These are phyloP conservation scores for Carposina sasakii DNA, from an alignment of 1,140 invertebrate genomes.

Conservation along the genomic window DNA sequence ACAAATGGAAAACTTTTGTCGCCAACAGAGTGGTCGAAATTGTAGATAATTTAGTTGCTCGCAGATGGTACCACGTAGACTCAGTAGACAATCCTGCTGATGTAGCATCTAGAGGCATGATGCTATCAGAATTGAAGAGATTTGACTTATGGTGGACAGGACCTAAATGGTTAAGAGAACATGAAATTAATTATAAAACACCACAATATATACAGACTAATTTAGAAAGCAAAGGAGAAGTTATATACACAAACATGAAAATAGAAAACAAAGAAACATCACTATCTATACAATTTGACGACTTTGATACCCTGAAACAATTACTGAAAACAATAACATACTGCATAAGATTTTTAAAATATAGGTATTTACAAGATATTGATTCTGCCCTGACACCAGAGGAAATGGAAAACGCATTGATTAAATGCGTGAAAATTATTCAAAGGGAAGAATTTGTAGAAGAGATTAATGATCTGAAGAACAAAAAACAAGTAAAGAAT, in stretches of 20 bases:
- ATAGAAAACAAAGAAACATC: neutral
- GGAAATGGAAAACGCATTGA: conserved; percentile 17
- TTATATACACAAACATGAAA: conserved; percentile 9
- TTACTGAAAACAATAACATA: conserved; percentile 12
- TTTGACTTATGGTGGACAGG: conserved; percentile 43
- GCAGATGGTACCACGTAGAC: conserved; percentile 36
- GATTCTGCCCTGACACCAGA: neutral
- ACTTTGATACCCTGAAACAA: conserved; percentile 12
- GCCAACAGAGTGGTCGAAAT: conserved; percentile 43
- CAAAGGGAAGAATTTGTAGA: conserved; percentile 23
- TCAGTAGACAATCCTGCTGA: conserved; percentile 44
- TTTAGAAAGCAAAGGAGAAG: conserved; percentile 23
- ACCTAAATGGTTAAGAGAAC: conserved; percentile 20
- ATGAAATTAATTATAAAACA: conserved; percentile 11
- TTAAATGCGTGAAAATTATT: conserved; percentile 14
- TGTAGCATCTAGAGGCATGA: conserved; percentile 34
- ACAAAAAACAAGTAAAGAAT: conserved; percentile 13
- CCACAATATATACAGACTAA: conserved; percentile 7
- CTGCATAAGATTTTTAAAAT: conserved; percentile 16
- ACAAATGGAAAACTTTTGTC: conserved; percentile 25
- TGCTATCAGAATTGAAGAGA: conserved; percentile 23
- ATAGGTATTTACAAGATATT: neutral
- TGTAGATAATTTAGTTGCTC: conserved; percentile 20
- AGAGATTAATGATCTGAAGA: conserved; percentile 23
- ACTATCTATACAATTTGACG: conserved; percentile 5